phyloP scores from a whole-genome alignment of 2,797 vertebrate species.

The Clarias pachynema region DNA sequence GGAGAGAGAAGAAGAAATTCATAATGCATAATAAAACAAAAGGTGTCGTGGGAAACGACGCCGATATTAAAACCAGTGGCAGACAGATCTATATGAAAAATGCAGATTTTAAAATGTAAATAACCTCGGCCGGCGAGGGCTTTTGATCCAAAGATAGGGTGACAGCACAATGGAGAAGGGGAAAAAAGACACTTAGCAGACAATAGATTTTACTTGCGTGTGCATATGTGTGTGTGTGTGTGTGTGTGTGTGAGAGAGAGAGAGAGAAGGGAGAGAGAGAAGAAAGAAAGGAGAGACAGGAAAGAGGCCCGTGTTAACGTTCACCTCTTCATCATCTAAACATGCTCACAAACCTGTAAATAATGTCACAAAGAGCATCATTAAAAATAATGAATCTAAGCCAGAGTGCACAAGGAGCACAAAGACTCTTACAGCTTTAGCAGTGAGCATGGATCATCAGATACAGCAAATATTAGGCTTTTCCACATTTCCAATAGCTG shows the following conservation, averaged over 20 bases:
- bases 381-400: neutral
- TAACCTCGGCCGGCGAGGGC: conserved; percentile 78
- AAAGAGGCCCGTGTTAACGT: neutral
- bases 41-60: conserved; percentile 86
- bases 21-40: conserved; percentile 89
- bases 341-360: conserved; percentile 27
- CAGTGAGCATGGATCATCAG: no score
- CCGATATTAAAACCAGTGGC: conserved; percentile 87
- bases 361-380: conserved; percentile 2
- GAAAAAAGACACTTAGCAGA: conserved; percentile 63
- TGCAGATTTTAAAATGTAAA: conserved; percentile 87
- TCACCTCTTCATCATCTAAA: conserved; percentile 34
- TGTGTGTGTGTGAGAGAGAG: neutral
- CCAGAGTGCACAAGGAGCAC: neutral
- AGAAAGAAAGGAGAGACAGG: no score
- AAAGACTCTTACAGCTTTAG: neutral
- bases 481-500: neutral
- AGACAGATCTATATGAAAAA: conserved; percentile 88
- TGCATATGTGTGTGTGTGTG: neutral
- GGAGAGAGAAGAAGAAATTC: conserved; percentile 81
- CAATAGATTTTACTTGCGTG: conserved; percentile 11
- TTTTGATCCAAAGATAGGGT: conserved; percentile 82
- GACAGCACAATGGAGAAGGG: conserved; percentile 80
- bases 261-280: neutral
- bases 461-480: neutral